phyloP scores from a whole-genome alignment of 2,888 invertebrate genomes.

The Oeneis ivallda region DNA sequence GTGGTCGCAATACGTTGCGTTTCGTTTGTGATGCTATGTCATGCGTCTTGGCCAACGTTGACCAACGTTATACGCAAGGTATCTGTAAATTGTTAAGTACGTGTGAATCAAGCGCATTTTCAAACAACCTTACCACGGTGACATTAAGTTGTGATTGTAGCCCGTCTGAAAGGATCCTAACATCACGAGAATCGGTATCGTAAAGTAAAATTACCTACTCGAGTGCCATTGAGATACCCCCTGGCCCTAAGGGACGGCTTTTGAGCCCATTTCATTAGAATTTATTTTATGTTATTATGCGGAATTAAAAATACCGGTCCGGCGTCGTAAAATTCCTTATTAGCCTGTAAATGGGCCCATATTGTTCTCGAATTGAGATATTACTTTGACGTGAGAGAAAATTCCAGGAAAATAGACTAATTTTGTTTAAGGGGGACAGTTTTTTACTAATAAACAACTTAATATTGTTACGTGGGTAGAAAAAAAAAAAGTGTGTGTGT shows the following conservation, averaged over 20 bases:
- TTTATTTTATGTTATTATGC: slow-evolving; percentile 38
- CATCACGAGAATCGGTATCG: slow-evolving; percentile 40
- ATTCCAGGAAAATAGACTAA: slow-evolving; percentile 10
- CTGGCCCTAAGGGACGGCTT: slow-evolving; percentile 33
- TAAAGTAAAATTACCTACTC: slow-evolving; percentile 43
- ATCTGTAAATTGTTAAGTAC: no score
- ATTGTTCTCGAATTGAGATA: slow-evolving; percentile 29
- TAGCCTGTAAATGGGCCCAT: slow-evolving; percentile 20
- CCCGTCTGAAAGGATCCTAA: neutral
- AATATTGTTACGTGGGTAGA: no score
- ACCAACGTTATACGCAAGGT: no score
- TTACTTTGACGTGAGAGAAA: slow-evolving; percentile 16
- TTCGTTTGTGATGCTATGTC: no score
- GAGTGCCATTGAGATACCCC: slow-evolving; percentile 39
- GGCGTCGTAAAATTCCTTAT: slow-evolving; percentile 27
- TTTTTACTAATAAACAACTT: neutral
- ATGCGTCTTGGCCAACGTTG: no score
- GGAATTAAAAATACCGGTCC: slow-evolving; percentile 31
- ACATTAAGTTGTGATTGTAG: neutral
- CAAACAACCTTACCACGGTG: no score
- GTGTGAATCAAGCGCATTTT: no score
- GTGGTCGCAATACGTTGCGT: no score
- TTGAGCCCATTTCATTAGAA: slow-evolving; percentile 35
- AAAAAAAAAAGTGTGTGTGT: no score
- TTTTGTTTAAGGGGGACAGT: neutral